Percentiles rank a stretch among this genome's conserved stretches.
Evolutionary conservation across 2,797 vertebrate species (phyloP).

Genomic region (Enteromius thamalakanensis): DNA sequence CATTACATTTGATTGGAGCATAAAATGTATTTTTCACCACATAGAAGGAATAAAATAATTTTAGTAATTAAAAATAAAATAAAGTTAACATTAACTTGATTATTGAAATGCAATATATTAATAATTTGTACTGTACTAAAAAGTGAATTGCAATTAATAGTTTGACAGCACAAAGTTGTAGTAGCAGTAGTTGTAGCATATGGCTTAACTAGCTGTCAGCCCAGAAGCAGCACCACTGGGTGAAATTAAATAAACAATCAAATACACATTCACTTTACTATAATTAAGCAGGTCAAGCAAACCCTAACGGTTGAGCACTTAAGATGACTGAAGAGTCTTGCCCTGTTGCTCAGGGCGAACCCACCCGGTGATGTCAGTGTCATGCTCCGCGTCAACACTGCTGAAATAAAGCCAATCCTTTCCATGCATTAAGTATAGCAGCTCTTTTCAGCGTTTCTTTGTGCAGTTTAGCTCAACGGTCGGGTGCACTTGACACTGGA

Average conservation of each 20-base stretch:
- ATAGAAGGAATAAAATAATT: too few relatives aligned
- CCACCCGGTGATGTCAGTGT: slow-evolving; percentile 64
- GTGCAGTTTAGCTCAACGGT: not conserved
- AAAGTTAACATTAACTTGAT: too few relatives aligned
- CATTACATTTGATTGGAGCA: not conserved
- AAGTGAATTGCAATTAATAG: too few relatives aligned
- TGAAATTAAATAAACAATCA: not conserved
- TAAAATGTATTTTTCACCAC: not conserved
- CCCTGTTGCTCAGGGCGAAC: slow-evolving; percentile 49
- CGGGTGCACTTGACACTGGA: slow-evolving; percentile 19
- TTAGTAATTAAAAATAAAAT: too few relatives aligned
- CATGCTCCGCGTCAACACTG: slow-evolving; percentile 66
- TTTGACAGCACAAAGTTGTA: too few relatives aligned
- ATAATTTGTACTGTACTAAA: too few relatives aligned
- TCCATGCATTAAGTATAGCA: not conserved
- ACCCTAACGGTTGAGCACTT: slow-evolving; percentile 13
- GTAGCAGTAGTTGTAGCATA: not conserved
- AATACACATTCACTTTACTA: not conserved
- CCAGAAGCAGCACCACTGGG: not conserved
- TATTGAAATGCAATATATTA: too few relatives aligned
- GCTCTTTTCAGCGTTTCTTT: not conserved
- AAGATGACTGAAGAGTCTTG: not conserved
- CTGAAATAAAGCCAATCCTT: slow-evolving; percentile 9
- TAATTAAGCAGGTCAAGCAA: not conserved
- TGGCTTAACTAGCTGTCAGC: not conserved